Evolutionary conservation across 1,140 invertebrate species (phyloP).

Genomic region (Pseudomyrmex concolor): DNA sequence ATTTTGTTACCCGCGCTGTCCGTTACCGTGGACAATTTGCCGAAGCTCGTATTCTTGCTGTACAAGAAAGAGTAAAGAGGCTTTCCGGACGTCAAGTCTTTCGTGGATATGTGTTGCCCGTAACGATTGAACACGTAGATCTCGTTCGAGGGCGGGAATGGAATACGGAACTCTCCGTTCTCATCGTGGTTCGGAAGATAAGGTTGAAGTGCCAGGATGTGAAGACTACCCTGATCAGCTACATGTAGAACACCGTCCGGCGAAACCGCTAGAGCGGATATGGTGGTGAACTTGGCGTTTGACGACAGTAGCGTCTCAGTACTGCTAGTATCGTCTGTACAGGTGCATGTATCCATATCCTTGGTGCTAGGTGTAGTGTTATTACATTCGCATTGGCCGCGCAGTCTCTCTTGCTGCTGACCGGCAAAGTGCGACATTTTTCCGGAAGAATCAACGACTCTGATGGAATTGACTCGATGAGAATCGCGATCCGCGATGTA

Average conservation of each 20-base stretch:
- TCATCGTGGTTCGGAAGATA: slow-evolving; percentile 95
- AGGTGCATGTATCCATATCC: slow-evolving; percentile 86
- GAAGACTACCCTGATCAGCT: slow-evolving; percentile 96
- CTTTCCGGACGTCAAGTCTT: slow-evolving; percentile 96
- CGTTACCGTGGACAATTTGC: slow-evolving; percentile 95
- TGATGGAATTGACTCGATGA: slow-evolving; percentile 94
- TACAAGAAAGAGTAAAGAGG: slow-evolving; percentile 97
- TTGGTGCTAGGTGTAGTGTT: slow-evolving; percentile 79
- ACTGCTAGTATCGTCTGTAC: slow-evolving; percentile 89
- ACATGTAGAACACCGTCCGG: slow-evolving; percentile 97
- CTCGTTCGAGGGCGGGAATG: slow-evolving; percentile 95
- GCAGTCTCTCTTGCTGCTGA: slow-evolving; percentile 87
- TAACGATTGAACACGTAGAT: slow-evolving; percentile 97
- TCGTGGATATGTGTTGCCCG: slow-evolving; percentile 97
- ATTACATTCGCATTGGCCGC: slow-evolving; percentile 82
- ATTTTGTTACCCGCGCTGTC: slow-evolving; percentile 97
- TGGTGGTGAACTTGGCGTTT: slow-evolving; percentile 95
- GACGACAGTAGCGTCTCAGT: slow-evolving; percentile 94
- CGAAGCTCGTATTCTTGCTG: slow-evolving; percentile 98
- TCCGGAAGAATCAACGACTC: slow-evolving; percentile 92
- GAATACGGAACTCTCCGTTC: slow-evolving; percentile 96
- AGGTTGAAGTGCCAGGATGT: slow-evolving; percentile 95
- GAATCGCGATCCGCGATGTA: slow-evolving; percentile 97
- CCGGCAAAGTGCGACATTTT: slow-evolving; percentile 94
- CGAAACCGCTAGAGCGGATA: slow-evolving; percentile 96